A percentile compares a stretch with the other conserved stretches of the same genome.
phyloP scores from a whole-genome alignment of 2,113 vertebrate genomes.

The Leiothrix lutea region DNA sequence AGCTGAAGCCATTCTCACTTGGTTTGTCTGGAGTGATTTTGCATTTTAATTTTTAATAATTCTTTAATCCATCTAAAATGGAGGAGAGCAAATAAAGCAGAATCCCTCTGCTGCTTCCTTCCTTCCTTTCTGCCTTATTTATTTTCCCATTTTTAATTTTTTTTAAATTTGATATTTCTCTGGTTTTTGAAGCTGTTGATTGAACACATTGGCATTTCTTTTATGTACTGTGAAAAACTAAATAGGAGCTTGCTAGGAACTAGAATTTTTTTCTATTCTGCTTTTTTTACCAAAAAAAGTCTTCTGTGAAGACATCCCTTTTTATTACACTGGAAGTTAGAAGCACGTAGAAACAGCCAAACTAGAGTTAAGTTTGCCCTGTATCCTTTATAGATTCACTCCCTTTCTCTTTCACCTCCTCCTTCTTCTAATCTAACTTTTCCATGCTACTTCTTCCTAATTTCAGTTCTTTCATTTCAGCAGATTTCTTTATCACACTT shows the following conservation, averaged over 20 bases:
- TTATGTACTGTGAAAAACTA: not conserved
- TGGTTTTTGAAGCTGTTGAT: not conserved
- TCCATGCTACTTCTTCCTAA: not conserved
- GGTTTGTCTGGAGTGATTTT: conserved; percentile 18
- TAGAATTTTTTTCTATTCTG: not conserved
- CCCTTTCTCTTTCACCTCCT: not conserved
- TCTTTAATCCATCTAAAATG: conserved; percentile 31
- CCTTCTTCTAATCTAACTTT: not conserved
- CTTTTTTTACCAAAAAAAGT: not conserved
- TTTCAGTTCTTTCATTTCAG: not conserved
- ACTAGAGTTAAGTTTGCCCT: not conserved
- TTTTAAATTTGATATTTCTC: not conserved
- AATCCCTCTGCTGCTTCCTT: not conserved
- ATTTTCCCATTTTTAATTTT: not conserved
- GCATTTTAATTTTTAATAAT: conserved; percentile 61
- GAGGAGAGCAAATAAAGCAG: not conserved
- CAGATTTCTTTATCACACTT: not conserved
- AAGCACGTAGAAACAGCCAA: not conserved
- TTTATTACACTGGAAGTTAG: not conserved
- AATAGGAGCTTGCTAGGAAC: not conserved
- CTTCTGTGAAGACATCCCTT: not conserved
- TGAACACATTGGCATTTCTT: not conserved
- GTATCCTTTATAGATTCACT: not conserved
- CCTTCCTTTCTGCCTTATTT: not conserved
- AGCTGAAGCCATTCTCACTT: conserved; percentile 6